These are phyloP conservation scores for Drosophila triauraria DNA, from an alignment of 1,140 invertebrate genomes.

Conservation along the genomic window DNA sequence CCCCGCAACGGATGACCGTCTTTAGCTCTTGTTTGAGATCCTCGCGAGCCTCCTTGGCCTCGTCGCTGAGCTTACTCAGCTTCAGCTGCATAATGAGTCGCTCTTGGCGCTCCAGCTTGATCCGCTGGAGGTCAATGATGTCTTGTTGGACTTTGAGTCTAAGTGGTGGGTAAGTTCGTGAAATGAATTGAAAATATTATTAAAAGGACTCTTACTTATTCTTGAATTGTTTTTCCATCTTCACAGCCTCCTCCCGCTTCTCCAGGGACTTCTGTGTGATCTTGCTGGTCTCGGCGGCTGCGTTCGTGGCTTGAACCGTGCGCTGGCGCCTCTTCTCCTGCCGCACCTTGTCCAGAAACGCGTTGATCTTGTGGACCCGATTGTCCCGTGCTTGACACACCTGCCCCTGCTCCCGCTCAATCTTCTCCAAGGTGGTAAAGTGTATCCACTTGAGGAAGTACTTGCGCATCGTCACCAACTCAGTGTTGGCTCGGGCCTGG, in stretches of 20 bases:
- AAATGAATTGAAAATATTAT: neutral
- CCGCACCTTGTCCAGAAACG: constrained; percentile 84
- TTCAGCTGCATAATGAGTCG: constrained; percentile 88
- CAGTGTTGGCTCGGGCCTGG: constrained; percentile 39
- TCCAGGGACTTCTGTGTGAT: constrained; percentile 40
- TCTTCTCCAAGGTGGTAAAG: constrained; percentile 76
- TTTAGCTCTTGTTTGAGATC: constrained; percentile 87
- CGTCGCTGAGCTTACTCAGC: constrained; percentile 87
- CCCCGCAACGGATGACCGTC: constrained; percentile 87
- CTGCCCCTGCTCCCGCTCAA: constrained; percentile 63
- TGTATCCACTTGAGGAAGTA: constrained; percentile 85
- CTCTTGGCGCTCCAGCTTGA: constrained; percentile 88
- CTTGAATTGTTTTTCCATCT: constrained; percentile 77
- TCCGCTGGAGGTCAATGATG: constrained; percentile 88
- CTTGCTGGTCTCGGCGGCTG: constrained; percentile 15
- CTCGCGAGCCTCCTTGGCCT: constrained; percentile 86
- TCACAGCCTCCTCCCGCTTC: constrained; percentile 49
- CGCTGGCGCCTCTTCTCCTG: constrained; percentile 73
- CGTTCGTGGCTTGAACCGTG: constrained; percentile 6
- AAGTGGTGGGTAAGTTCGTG: constrained; percentile 2
- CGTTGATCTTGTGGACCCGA: constrained; percentile 80
- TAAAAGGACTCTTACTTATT: constrained; percentile 69
- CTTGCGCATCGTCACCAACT: constrained; percentile 69
- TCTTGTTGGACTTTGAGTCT: constrained; percentile 88
- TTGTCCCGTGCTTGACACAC: constrained; percentile 30